Evolutionary conservation across 1,140 invertebrate species (phyloP), one percentile per base, ranked within the genome.

Genomic region (Dinothrombium tinctorium): DNA sequence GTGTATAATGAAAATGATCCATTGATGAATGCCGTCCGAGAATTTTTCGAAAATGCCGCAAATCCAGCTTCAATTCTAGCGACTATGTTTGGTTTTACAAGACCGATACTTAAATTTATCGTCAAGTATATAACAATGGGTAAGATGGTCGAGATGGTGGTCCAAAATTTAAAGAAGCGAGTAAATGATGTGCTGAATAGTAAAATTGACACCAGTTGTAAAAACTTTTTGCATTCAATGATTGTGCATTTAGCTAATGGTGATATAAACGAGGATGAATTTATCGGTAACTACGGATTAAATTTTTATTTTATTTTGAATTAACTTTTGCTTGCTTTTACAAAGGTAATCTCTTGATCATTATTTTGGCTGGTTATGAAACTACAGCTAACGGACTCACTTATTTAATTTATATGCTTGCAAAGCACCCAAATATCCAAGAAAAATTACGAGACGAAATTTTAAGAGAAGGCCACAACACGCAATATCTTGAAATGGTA

Each of bases 331-430:
- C n/a, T n/a, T n/a, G n/a, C n/a, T n/a, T n/a, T n/a, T n/a, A n/a
- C n/a, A n/a, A n/a, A n/a, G n/a, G n/a, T n/a, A n/a, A n/a, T n/a
- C n/a, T n/a, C n/a, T n/a, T n/a, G n/a, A n/a, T n/a, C n/a, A n/a
- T n/a, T n/a, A n/a, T n/a, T n/a, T n/a, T n/a, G 31, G 65, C 59
- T 40, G 61, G 61, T 9, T 63, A 59, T 42, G 62, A 65, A 32
- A 65, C 63, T 0, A 63, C 59, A 11, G 48, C 56, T 5, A 58
- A 43, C 0, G 53, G 55, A n/a, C 38, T 66, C n/a, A 47, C 57
- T 1, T 60, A 56, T 37, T 45, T 54, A n/a, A 43, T 54, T 5
- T 64, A 56, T 40, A 33, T 50, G 6, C 41, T 66, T 22, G 58
- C 63, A 6, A 50, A 50, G 19, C 44, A 66, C 45, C 55, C 46